These are phyloP conservation scores for Cladopsammia gracilis DNA, from an alignment of 64 coral and sea anemone genomes.

Conservation along the genomic window DNA sequence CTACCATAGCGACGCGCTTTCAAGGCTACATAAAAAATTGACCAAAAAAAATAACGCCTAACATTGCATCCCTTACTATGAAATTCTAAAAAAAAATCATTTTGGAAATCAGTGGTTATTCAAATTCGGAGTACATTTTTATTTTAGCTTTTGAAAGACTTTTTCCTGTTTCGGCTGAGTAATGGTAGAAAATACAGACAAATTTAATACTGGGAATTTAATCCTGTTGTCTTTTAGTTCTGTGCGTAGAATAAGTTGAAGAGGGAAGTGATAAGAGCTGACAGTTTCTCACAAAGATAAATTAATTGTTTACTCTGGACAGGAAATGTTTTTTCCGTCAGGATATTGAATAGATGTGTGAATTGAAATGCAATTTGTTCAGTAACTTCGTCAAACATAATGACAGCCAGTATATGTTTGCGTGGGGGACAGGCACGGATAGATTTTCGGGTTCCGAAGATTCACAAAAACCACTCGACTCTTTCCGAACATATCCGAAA, in stretches of 20 bases:
- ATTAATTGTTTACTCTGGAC: constrained; percentile 1
- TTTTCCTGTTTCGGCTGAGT: too few species aligned
- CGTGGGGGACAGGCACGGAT: too few species aligned
- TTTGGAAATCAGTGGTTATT: too few species aligned
- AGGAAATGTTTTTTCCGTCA: constrained; percentile 37
- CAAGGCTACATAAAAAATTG: background rate
- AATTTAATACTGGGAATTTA: background rate
- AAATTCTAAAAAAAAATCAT: background rate
- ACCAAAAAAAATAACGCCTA: background rate
- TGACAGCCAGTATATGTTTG: too few species aligned
- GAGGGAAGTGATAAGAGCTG: background rate
- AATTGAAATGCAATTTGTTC: background rate
- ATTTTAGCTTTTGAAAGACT: too few species aligned
- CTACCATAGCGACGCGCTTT: background rate
- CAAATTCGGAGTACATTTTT: too few species aligned
- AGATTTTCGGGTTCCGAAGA: too few species aligned
- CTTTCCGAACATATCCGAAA: too few species aligned
- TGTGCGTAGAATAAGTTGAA: background rate
- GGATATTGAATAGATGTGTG: constrained; percentile 29
- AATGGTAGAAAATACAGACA: too few species aligned
- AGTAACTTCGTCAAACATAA: background rate
- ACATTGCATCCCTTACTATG: background rate
- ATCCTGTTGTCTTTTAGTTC: background rate
- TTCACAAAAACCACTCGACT: too few species aligned
- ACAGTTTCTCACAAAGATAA: background rate